phyloP scores from a whole-genome alignment of 2,888 invertebrate species.

The Furcula furcula region DNA sequence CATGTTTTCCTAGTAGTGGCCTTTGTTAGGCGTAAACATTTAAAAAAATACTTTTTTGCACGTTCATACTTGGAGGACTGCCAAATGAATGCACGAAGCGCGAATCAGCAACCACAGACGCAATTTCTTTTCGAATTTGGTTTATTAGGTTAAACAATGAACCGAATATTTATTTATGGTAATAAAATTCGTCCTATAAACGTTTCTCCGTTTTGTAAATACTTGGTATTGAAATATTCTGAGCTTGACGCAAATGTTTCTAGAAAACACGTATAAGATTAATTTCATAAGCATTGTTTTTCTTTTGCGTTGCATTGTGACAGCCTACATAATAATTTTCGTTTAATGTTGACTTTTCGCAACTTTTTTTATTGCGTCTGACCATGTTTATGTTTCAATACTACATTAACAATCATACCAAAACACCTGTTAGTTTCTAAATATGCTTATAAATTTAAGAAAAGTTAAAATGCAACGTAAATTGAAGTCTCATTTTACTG shows the following conservation, averaged over 20 bases:
- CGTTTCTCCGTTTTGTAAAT: background rate
- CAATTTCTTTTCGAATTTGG: constrained; percentile 23
- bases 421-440: too few species aligned
- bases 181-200: constrained; percentile 9
- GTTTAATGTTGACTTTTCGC: too few species aligned
- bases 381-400: too few species aligned
- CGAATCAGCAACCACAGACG: constrained; percentile 16
- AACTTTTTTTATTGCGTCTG: too few species aligned
- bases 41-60: constrained; percentile 34
- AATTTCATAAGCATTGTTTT: too few species aligned
- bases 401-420: too few species aligned
- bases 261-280: background rate
- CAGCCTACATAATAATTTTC: too few species aligned
- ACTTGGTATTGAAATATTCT: constrained; percentile 1
- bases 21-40: constrained; percentile 39
- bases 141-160: constrained; percentile 32
- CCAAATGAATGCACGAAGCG: constrained; percentile 44
- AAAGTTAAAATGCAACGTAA: too few species aligned
- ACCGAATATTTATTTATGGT: constrained; percentile 10
- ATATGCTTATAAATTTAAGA: too few species aligned
- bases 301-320: too few species aligned
- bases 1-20: constrained; percentile 43
- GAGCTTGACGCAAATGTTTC: constrained; percentile 3
- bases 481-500: too few species aligned
- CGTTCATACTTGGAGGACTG: constrained; percentile 43